Base-by-base conservation (phyloP, 1,140 invertebrate genomes). In the Eurytemora carolleeae region DNA sequence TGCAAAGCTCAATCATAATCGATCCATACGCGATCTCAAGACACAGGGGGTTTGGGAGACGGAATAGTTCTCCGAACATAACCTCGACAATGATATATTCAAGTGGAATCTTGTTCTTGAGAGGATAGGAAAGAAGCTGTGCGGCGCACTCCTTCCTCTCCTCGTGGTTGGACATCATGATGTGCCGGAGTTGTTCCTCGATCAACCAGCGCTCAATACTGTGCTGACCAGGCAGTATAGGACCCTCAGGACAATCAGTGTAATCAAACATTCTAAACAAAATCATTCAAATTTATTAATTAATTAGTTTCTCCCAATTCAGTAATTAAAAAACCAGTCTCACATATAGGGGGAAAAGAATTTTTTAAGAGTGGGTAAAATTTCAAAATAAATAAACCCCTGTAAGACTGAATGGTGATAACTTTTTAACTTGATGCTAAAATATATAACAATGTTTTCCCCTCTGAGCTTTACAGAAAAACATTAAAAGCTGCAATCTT, bases 1-100 rank as follows among this genome's bases (percentile, higher is more conserved):
- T 98, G 73, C 95, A 98, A 31, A 99, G 72, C 73, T 99, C 95
- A 68, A 98, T 92, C 17, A 99, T 74, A 62, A 96, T 82, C 3
- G 92, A 91, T 0, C 93, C 93, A 71, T 98, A 98, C 67, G 84
- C 86, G 44, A 98, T 84, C 72, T 97, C 91, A 44, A 96, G 71
- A 20, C 88, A 87, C 61, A 86, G 77, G 2, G 86, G 82, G 3
- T 82, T 78, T 0, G 96, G 96, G 69, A 98, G 78, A 68, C 86
- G 82, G 68, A 99, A 97, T 26, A 99, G 70, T 75, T 97, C 88
- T 1, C 83, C 83, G 77, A 98, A 91, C 67, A 97, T 85, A 1
- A 94, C 86, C 77, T 98, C 94, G 1, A 98, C 87, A 65, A 99
- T 95, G 73, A 95, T 93, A 73, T 98, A 98, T 69, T 98, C 93